Evolutionary conservation across 2,888 invertebrate species (phyloP).

Genomic region (Gastrophysa polygoni): DNA sequence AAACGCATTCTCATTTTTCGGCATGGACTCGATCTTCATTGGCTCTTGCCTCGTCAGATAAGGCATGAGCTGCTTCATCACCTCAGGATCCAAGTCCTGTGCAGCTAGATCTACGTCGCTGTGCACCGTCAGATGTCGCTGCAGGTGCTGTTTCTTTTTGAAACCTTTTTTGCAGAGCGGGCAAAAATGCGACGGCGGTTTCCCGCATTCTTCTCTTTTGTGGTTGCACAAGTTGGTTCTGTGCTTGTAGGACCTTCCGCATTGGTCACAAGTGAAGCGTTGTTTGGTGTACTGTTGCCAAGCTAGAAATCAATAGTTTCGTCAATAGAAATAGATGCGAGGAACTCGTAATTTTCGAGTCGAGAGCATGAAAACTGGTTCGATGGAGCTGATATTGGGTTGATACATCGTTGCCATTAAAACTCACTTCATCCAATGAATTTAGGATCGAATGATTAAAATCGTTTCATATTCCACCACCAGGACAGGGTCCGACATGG

Average conservation of each 20-base stretch:
- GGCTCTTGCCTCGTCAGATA: slow-evolving; percentile 6
- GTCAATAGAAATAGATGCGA: neutral
- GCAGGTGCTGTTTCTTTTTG: slow-evolving; percentile 52
- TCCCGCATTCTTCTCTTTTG: slow-evolving; percentile 61
- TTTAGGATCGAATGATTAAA: no score
- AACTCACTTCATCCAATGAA: no score
- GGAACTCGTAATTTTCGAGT: neutral
- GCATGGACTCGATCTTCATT: neutral
- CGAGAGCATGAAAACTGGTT: no score
- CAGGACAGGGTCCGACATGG: no score
- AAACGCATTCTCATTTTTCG: neutral
- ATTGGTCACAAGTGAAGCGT: slow-evolving; percentile 45
- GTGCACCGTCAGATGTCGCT: slow-evolving; percentile 47
- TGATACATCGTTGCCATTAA: no score
- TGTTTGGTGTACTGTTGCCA: slow-evolving; percentile 16
- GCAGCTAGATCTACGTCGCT: slow-evolving; percentile 25
- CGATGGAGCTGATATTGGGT: no score
- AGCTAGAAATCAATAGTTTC: slow-evolving; percentile 15
- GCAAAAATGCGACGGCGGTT: slow-evolving; percentile 60
- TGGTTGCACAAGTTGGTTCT: slow-evolving; percentile 59
- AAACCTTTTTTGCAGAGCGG: slow-evolving; percentile 55
- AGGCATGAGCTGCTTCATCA: slow-evolving; percentile 20
- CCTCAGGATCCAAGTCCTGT: slow-evolving; percentile 16
- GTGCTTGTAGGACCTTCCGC: slow-evolving; percentile 53
- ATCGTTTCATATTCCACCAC: no score